Base-by-base conservation (phyloP, 1,140 invertebrate genomes). In the Cherax quadricarinatus region DNA sequence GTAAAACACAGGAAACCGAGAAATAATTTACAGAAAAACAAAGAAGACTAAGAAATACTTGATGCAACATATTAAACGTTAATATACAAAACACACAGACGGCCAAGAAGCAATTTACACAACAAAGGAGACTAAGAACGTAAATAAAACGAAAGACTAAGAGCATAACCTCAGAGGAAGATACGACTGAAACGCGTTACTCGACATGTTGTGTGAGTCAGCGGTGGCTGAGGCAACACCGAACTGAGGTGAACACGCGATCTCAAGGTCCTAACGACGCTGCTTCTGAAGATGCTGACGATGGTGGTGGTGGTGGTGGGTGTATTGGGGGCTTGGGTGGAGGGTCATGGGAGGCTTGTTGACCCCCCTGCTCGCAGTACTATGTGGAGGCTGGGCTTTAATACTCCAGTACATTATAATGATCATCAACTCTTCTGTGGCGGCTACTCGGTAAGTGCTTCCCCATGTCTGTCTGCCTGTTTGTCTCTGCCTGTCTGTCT, bases 351-450 rank as follows among this genome's bases (percentile, higher is more conserved):
- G 66, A 96, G 97, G 94, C 96, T 98, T 41, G 97, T 98, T 18
- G 97, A 98, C 93, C 98, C 98, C 0, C 97, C 98, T 0, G 97
- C 97, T 24, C 95, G 98, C 90, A 97, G 97, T 9, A 97, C 97
- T 0, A 97, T 97, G 95, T 98, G 97, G 97, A 95, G 96, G 94
- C 98, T 98, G 94, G 98, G 98, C 1, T 99, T 97, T 95, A 97
- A 97, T 3, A 98, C 98, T 95, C 98, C 98, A 0, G 97, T 98
- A 14, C 98, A 99, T 95, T 99, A 98, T 94, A 98, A 99, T 93
- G 98, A 99, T 94, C 99, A 98, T 93, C 98, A 97, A 94, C 95
- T 97, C 0, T 97, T 96, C 94, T 97, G 97, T 91, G 98, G 98
- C 3, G 98, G 98, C 75, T 97, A 41, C 30, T 97, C 95, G 97